A percentile compares a stretch with the other conserved stretches of the same genome.
phyloP scores from a whole-genome alignment of 2,797 vertebrate genomes.

The Ispidina picta region DNA sequence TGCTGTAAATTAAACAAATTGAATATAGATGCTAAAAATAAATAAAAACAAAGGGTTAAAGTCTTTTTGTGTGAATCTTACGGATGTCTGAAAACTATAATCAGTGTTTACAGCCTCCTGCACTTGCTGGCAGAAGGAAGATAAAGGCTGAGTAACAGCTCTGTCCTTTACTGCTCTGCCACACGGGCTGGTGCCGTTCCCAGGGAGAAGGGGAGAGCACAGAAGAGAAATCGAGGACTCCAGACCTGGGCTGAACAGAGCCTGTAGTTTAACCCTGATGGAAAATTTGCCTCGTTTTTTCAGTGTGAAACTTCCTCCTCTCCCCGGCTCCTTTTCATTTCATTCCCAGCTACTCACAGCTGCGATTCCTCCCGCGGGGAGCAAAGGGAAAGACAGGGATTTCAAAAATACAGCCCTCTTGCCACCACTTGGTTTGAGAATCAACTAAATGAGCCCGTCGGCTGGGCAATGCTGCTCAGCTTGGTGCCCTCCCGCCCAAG shows the following conservation, averaged over 20 bases:
- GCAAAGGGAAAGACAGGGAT: fast-evolving
- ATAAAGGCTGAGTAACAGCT: neutral
- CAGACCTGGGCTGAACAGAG: fast-evolving
- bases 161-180: neutral
- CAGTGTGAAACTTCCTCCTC: neutral
- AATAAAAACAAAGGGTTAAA: neutral
- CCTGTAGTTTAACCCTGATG: neutral
- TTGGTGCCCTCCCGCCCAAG: neutral
- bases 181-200: neutral
- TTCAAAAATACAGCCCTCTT: neutral
- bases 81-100: neutral
- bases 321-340: neutral
- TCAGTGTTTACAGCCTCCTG: neutral
- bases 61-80: neutral
- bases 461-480: neutral
- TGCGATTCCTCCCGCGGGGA: fast-evolving
- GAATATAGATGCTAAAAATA: neutral
- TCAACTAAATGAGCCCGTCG: neutral
- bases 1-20: neutral
- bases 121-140: neutral
- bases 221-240: neutral
- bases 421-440: neutral
- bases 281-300: neutral
- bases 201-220: neutral
- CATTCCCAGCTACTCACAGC: neutral